These are phyloP conservation scores for Corythornis madagascariensis DNA, from an alignment of 2,113 vertebrate species.

Conservation along the genomic window DNA sequence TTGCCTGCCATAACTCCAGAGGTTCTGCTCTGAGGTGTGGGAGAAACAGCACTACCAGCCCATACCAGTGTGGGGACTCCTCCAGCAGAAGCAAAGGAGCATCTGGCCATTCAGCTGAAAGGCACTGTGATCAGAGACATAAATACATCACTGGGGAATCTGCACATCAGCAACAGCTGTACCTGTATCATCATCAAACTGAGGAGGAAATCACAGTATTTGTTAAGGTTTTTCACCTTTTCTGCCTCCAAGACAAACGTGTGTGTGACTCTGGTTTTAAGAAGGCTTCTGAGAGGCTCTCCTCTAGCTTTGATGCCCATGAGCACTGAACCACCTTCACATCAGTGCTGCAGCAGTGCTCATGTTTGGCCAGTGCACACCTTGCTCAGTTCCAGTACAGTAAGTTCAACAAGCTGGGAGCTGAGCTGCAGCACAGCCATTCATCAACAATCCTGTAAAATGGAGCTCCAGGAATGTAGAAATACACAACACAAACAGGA, in stretches of 20 bases:
- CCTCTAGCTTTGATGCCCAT: not conserved
- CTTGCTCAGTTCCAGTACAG: slow-evolving; percentile 34
- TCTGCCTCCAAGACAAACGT: not conserved
- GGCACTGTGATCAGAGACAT: not conserved
- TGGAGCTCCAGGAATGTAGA: slow-evolving; percentile 61
- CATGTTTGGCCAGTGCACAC: not conserved
- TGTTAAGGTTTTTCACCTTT: not conserved
- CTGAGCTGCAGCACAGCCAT: slow-evolving; percentile 33
- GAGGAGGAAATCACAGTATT: not conserved
- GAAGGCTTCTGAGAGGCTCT: not conserved
- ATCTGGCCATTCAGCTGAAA: slow-evolving; percentile 26
- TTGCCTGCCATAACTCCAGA: slow-evolving; percentile 61
- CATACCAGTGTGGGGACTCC: slow-evolving; percentile 24
- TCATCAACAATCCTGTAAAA: slow-evolving; percentile 65
- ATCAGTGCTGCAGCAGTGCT: slow-evolving; percentile 20
- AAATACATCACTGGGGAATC: slow-evolving; percentile 22
- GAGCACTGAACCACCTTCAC: not conserved
- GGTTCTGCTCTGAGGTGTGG: slow-evolving; percentile 42
- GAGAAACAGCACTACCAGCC: slow-evolving; percentile 35
- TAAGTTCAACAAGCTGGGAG: slow-evolving; percentile 42
- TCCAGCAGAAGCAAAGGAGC: not conserved
- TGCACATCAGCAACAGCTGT: not conserved
- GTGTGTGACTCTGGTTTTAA: not conserved
- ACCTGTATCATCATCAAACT: not conserved
- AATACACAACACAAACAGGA: slow-evolving; percentile 59